Conservation (phyloP, 1,140 invertebrate genomes). For the Drosophila mojavensis region DNA sequence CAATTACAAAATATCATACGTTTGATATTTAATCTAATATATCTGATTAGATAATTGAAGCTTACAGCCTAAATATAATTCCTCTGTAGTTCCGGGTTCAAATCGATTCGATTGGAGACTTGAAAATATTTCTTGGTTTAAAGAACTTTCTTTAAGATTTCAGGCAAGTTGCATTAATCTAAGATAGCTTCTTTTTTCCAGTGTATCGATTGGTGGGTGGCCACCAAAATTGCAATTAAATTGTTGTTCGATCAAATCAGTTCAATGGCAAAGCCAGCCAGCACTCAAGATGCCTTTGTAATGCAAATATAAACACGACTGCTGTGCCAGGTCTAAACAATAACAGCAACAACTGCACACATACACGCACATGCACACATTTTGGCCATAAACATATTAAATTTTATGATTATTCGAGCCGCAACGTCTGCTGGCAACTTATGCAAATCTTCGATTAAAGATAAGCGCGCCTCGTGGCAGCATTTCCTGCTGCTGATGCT, state of each 20-base stretch:
- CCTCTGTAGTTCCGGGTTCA: too few species aligned
- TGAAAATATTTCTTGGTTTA: too few species aligned
- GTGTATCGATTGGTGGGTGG: not conserved
- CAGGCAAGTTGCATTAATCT: not conserved
- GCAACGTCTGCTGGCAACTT: constrained; percentile 43
- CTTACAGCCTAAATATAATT: too few species aligned
- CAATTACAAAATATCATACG: too few species aligned
- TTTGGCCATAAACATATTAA: constrained; percentile 78
- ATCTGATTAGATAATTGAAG: too few species aligned
- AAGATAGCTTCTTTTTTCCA: not conserved
- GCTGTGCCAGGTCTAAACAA: constrained; percentile 9
- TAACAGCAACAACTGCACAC: constrained; percentile 30
- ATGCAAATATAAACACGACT: constrained; percentile 65
- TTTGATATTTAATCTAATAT: too few species aligned
- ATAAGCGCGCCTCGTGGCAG: constrained; percentile 17
- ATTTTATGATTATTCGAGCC: constrained; percentile 72
- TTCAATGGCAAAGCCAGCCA: constrained; percentile 44
- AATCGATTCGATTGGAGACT: too few species aligned
- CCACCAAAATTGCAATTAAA: constrained; percentile 67
- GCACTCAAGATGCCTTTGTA: constrained; percentile 73
- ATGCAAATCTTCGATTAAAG: constrained; percentile 60
- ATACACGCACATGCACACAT: constrained; percentile 36
- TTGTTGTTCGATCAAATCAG: constrained; percentile 75
- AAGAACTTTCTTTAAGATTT: not conserved
- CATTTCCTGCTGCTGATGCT: constrained; percentile 3